Base-by-base conservation (phyloP, 2,888 invertebrate genomes). In the Lycaena phlaeas region DNA sequence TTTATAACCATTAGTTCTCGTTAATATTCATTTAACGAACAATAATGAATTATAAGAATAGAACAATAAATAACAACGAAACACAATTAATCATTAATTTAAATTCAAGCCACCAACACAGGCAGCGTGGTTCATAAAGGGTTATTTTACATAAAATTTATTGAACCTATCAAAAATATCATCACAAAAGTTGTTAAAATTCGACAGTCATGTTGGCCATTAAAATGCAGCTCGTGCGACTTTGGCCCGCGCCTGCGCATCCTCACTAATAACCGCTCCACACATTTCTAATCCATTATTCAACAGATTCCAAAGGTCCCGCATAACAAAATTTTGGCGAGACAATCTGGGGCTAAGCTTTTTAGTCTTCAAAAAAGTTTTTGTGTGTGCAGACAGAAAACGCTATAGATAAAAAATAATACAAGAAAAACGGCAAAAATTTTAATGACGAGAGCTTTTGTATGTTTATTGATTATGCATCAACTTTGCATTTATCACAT, bases 171-270 rank as follows among this genome's bases (percentile, higher is more conserved):
- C 58, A 57, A 66, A 72, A 63, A 64, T 53, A 57, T 58, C 60
- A 64, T 61, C 44, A 48, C 57, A 64, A 66, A 53, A 65, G 64
- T 65, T 68, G 73, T 67, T 67, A 51, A 68, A 66, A 71, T 68
- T 30, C 25, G 14, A 11, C 26, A 28, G 12, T n/a, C 43, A 59
- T 41, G 60, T 53, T 57, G 57, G 58, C 55, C 69, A 76, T 82
- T 77, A 74, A 64, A 65, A 82, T 82, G 77, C 82, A 70, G 79
- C 78, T 72, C 82, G 82, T 81, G 81, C 79, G 67, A 59, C 60
- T 64, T 43, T 50, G 50, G 55, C 59, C 64, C 59, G 65, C 68
- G 68, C 67, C 59, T 53, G 62, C 65, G 66, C 64, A 59, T 60
- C 70, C 59, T 64, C 65, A 54, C 56, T 70, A 67, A 74, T 77